phyloP scores from a whole-genome alignment of 2,113 vertebrate genomes.

The Cyanocitta stelleri region DNA sequence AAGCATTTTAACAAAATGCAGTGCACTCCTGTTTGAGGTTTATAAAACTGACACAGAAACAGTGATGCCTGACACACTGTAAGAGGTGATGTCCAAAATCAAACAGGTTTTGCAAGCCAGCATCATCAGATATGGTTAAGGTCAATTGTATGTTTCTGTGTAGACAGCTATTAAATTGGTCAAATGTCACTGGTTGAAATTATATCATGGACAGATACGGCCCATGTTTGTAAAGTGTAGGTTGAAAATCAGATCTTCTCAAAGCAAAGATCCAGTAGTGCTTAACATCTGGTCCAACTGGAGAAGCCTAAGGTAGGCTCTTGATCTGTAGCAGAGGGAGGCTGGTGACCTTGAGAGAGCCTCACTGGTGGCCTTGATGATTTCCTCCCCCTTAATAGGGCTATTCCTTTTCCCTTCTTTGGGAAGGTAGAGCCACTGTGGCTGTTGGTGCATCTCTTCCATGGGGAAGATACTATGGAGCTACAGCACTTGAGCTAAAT shows the following conservation, averaged over 20 bases:
- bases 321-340: neutral
- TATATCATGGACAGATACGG: neutral
- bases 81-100: neutral
- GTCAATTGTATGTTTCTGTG: neutral
- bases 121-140: neutral
- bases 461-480: neutral
- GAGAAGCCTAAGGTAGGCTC: neutral
- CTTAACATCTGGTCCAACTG: neutral
- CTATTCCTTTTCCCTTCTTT: neutral
- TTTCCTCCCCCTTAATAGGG: rapidly evolving
- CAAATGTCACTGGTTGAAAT: neutral
- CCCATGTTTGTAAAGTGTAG: neutral
- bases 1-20: neutral
- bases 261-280: neutral
- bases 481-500: neutral
- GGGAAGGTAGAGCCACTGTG: neutral
- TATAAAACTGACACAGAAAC: neutral
- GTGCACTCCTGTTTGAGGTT: neutral
- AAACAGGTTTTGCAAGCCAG: neutral
- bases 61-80: rapidly evolving
- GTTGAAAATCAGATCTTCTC: neutral
- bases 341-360: neutral
- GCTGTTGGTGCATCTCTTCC: neutral
- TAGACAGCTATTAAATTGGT: neutral
- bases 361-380: neutral